Base-by-base conservation (phyloP, 1,140 invertebrate species). In the Plutomurus gul region DNA sequence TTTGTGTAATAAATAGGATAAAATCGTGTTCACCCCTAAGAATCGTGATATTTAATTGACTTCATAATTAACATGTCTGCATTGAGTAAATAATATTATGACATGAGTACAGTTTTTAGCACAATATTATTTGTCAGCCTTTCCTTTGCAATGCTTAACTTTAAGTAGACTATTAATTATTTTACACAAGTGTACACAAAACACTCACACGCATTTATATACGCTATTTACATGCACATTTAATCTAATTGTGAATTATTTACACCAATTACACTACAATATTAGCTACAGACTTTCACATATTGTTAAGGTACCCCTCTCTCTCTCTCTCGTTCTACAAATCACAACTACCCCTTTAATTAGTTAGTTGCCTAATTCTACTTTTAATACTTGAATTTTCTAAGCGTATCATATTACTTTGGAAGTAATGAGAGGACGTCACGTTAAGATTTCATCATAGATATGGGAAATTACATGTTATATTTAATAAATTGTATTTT, bases 371-470 rank as follows among this genome's bases (percentile, higher is more conserved):
- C n/a, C n/a, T n/a, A n/a, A n/a, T n/a, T n/a, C n/a, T n/a, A n/a
- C n/a, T n/a, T 8, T 22, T 56, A 56, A 56, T 56, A 56, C 49
- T 56, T 56, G 49, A 56, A 47, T 27, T 25, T 56, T 56, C 49
- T 56, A 56, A 56, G 49, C 49, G 49, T 56, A 56, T 56, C 22
- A 22, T 56, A 56, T 56, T 56, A 56, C 49, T 56, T 56, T 56
- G 49, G 49, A 56, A 56, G 49, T 56, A 56, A 56, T 56, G 49
- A 56, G 22, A 56, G 49, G 49, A 56, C 49, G 49, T 56, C 49
- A 56, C 49, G 49, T 56, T 56, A 27, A 25, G 49, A 56, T 16
- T 56, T 56, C 16, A 56, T 56, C 49, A 56, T 56, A 56, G 49
- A 56, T 56, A 56, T 56, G 49, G 49, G 49, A 56, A 56, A 56